A percentile compares a stretch with the other conserved stretches of the same genome.
Conservation (phyloP, 2,113 vertebrate genomes). For the Hymenochirus boettgeri region DNA sequence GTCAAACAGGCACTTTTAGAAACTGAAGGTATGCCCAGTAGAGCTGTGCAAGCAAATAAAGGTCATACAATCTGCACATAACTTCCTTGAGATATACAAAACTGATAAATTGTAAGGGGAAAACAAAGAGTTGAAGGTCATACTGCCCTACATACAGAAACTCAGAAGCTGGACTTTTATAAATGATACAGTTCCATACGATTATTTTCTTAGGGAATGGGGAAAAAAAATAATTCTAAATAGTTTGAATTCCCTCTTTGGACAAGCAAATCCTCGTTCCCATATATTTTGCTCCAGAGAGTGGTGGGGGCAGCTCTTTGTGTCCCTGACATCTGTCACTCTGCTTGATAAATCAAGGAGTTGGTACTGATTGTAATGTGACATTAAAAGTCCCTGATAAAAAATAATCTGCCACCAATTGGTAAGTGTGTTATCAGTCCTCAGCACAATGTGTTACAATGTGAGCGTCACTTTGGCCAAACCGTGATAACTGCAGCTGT, state of each 20-base stretch:
- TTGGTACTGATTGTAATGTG: constrained; percentile 12
- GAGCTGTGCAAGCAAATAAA: constrained; percentile 12
- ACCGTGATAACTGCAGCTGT: neutral
- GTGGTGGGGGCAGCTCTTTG: too few species aligned
- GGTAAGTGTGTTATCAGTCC: neutral
- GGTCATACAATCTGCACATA: constrained; percentile 13
- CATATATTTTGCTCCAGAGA: too few species aligned
- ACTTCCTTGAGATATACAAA: neutral
- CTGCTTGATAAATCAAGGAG: constrained; percentile 3
- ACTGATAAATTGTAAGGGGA: neutral
- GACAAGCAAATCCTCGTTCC: too few species aligned
- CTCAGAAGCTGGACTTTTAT: too few species aligned
- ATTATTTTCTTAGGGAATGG: too few species aligned
- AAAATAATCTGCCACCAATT: constrained; percentile 1
- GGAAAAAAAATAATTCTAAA: too few species aligned
- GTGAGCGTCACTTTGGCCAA: constrained; percentile 2
- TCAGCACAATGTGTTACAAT: neutral
- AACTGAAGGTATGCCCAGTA: constrained; percentile 16
- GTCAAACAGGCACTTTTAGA: constrained; percentile 14
- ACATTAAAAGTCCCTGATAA: constrained; percentile 7
- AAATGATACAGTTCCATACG: too few species aligned
- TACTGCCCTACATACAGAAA: neutral
- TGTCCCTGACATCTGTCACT: neutral
- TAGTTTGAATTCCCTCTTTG: too few species aligned
- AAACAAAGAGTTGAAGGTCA: constrained; percentile 17